These are phyloP conservation scores for Chitala chitala DNA, from an alignment of 2,113 vertebrate species.

Conservation along the genomic window DNA sequence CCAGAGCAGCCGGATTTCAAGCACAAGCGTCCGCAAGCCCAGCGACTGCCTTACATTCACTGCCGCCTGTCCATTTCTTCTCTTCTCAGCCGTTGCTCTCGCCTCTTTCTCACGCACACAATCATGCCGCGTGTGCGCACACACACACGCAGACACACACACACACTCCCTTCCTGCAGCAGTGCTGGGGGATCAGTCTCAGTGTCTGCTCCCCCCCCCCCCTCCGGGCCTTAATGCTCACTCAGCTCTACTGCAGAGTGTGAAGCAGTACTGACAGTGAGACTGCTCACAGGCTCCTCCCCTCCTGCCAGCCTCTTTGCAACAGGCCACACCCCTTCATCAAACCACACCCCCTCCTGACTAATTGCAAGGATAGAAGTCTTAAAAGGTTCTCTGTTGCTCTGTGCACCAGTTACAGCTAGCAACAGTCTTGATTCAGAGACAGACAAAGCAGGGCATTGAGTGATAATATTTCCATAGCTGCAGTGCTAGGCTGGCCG, in stretches of 20 bases:
- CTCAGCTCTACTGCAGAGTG: conserved; percentile 13
- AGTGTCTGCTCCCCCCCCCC: conserved; percentile 14
- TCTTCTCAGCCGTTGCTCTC: conserved; percentile 18
- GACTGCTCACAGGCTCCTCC: conserved; percentile 17
- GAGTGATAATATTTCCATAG: conserved; percentile 28
- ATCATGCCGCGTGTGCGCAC: neutral
- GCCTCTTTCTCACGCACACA: neutral
- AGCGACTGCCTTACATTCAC: neutral
- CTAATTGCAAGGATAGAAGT: conserved; percentile 26
- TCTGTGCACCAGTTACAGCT: conserved; percentile 27
- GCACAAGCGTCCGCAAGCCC: conserved; percentile 17
- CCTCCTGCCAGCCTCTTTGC: conserved; percentile 10
- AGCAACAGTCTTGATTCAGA: conserved; percentile 30
- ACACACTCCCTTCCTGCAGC: neutral
- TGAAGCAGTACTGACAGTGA: conserved; percentile 24
- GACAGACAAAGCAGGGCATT: conserved; percentile 34
- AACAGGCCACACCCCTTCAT: neutral
- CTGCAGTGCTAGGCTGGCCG: neutral
- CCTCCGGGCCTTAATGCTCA: neutral
- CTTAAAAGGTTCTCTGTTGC: conserved; percentile 27
- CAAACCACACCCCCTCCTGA: neutral
- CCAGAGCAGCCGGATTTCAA: neutral
- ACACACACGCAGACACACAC: conserved; percentile 1
- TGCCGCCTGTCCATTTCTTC: conserved; percentile 8
- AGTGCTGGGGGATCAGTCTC: conserved; percentile 9